Percentiles rank a stretch among this genome's conserved stretches.
Conservation (phyloP, 64 coral and sea anemone species). For the Astreopora myriophthalma region DNA sequence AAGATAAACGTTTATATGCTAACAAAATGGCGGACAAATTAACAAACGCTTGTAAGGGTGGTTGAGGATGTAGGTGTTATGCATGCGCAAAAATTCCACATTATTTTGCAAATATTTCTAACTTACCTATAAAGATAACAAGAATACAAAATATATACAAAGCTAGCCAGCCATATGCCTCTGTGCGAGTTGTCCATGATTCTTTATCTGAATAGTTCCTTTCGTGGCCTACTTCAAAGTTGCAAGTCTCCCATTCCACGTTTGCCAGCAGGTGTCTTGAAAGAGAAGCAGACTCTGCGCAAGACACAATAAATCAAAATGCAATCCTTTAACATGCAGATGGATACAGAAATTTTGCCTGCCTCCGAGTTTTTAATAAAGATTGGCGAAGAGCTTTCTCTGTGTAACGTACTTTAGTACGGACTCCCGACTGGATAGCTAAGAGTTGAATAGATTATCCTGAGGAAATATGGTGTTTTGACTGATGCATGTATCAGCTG, state of each 20-base stretch:
- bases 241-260: constrained; percentile 94
- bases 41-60: too few species aligned
- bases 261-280: constrained; percentile 81
- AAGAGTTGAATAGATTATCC: too few species aligned
- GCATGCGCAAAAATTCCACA: not conserved
- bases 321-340: not conserved
- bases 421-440: too few species aligned
- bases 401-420: too few species aligned
- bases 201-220: constrained; percentile 84
- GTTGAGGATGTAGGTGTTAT: not conserved
- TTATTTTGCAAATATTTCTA: not conserved
- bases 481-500: too few species aligned
- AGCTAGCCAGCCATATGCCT: constrained; percentile 87
- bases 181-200: constrained; percentile 47
- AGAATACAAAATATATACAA: constrained; percentile 84
- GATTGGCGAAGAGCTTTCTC: not conserved
- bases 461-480: too few species aligned
- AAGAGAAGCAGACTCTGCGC: constrained; percentile 14
- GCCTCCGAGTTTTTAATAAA: not conserved
- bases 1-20: too few species aligned
- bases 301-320: not conserved
- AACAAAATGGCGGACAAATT: too few species aligned
- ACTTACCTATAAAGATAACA: constrained; percentile 97
- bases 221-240: constrained; percentile 89
- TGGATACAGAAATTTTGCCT: not conserved